A percentile compares a stretch with the other conserved stretches of the same genome.
phyloP scores from a whole-genome alignment of 1,140 invertebrate species.

The Diachasmimorpha longicaudata region DNA sequence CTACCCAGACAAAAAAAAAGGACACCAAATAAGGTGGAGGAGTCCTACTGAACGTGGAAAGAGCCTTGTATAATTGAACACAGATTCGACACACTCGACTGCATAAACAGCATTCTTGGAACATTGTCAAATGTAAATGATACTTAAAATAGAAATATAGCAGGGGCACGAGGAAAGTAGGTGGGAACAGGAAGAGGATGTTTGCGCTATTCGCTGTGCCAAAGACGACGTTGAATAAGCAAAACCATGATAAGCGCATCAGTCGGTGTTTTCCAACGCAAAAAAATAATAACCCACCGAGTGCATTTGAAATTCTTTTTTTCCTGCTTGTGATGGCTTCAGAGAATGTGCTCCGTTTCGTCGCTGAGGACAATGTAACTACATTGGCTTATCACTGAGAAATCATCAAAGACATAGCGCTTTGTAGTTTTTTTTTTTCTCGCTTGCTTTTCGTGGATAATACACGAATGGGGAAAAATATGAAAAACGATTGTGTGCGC shows the following conservation, averaged over 20 bases:
- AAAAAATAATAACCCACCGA: not conserved
- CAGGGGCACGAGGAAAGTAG: not conserved
- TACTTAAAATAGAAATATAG: not conserved
- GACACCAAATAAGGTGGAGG: not conserved
- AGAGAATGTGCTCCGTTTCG: not conserved
- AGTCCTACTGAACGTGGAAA: not conserved
- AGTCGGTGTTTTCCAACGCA: not conserved
- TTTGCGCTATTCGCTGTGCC: not conserved
- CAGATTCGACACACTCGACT: not conserved
- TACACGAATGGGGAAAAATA: not conserved
- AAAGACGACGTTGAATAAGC: slow-evolving; percentile 4
- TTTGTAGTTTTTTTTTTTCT: not conserved
- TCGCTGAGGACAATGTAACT: not conserved
- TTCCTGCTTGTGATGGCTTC: not conserved
- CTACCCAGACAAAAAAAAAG: no score
- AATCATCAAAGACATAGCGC: not conserved
- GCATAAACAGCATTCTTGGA: not conserved
- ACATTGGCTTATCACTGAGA: not conserved
- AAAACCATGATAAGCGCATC: not conserved
- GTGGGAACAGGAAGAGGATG: slow-evolving; percentile 5
- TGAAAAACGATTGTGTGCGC: not conserved
- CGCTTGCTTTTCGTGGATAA: not conserved
- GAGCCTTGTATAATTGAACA: not conserved
- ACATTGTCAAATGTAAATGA: not conserved
- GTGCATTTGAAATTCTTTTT: not conserved